phyloP scores from a whole-genome alignment of 2,888 invertebrate genomes.

The Caenorhabditis drosophilae region DNA sequence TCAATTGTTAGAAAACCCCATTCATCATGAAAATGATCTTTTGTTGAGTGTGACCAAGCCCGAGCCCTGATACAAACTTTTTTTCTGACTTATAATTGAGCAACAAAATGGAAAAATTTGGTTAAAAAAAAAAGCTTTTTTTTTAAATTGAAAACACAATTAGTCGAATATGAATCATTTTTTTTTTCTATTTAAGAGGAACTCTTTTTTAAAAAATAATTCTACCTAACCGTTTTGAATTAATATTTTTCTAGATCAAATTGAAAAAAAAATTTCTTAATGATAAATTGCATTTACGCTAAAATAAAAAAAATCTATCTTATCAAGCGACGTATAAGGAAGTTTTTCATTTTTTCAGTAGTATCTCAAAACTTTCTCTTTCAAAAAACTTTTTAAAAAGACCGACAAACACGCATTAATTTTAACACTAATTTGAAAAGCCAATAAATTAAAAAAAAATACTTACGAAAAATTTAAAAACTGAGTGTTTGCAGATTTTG shows the following conservation, averaged over 20 bases:
- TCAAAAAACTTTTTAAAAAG: too few relatives aligned
- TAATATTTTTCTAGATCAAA: too few relatives aligned
- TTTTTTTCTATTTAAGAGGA: too few relatives aligned
- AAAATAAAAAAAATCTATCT: conserved; percentile 18
- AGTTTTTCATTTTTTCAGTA: conserved; percentile 10
- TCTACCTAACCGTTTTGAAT: too few relatives aligned
- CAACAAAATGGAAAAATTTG: conserved; percentile 8
- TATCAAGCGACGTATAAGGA: conserved; percentile 17
- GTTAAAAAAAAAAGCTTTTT: too few relatives aligned
- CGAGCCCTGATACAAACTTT: conserved; percentile 61
- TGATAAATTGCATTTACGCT: neutral
- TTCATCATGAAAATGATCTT: conserved; percentile 70
- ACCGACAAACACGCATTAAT: neutral
- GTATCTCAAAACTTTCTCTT: conserved; percentile 3
- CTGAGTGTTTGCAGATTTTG: conserved; percentile 65
- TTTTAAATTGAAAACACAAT: too few relatives aligned
- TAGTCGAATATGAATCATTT: too few relatives aligned
- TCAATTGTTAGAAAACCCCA: conserved; percentile 69
- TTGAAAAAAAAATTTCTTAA: neutral
- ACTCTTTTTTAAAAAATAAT: too few relatives aligned
- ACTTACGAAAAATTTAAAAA: conserved; percentile 68
- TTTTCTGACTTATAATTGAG: conserved; percentile 12
- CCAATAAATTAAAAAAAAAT: conserved; percentile 1
- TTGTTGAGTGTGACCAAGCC: conserved; percentile 70
- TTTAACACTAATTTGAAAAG: neutral